phyloP scores from a whole-genome alignment of 2,888 invertebrate genomes.

The Cordilura impudica region DNA sequence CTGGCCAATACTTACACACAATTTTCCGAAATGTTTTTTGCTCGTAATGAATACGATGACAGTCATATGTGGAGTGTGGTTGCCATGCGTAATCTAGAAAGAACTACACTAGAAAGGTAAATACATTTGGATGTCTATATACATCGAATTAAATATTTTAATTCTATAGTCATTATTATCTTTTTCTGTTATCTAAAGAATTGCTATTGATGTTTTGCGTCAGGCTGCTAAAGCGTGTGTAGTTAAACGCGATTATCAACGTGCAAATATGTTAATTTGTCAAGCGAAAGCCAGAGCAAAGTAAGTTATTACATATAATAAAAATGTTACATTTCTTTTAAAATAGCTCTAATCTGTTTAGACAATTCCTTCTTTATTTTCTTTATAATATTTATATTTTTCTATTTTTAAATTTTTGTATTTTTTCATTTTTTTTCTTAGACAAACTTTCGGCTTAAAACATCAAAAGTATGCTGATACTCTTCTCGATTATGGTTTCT shows the following conservation, averaged over 20 bases:
- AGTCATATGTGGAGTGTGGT: slow-evolving; percentile 87
- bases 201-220: slow-evolving; percentile 88
- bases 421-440: slow-evolving; percentile 54
- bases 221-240: slow-evolving; percentile 94
- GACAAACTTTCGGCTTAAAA: slow-evolving; percentile 79
- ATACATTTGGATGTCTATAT: slow-evolving; percentile 34
- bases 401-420: too few relatives aligned
- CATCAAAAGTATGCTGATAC: slow-evolving; percentile 92
- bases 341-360: too few relatives aligned
- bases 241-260: slow-evolving; percentile 89
- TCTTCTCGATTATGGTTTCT: slow-evolving; percentile 93
- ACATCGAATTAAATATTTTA: slow-evolving; percentile 10
- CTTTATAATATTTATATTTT: too few relatives aligned
- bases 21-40: slow-evolving; percentile 89
- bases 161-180: neutral
- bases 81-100: slow-evolving; percentile 84
- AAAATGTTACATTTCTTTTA: too few relatives aligned
- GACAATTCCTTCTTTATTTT: neutral
- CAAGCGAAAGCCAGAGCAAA: slow-evolving; percentile 84
- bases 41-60: slow-evolving; percentile 91
- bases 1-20: slow-evolving; percentile 88
- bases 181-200: slow-evolving; percentile 77
- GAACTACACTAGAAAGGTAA: slow-evolving; percentile 82
- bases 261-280: slow-evolving; percentile 89
- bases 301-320: slow-evolving; percentile 64